Evolutionary conservation across 2,797 vertebrate species (phyloP).

Genomic region (Babyrousa celebensis): DNA sequence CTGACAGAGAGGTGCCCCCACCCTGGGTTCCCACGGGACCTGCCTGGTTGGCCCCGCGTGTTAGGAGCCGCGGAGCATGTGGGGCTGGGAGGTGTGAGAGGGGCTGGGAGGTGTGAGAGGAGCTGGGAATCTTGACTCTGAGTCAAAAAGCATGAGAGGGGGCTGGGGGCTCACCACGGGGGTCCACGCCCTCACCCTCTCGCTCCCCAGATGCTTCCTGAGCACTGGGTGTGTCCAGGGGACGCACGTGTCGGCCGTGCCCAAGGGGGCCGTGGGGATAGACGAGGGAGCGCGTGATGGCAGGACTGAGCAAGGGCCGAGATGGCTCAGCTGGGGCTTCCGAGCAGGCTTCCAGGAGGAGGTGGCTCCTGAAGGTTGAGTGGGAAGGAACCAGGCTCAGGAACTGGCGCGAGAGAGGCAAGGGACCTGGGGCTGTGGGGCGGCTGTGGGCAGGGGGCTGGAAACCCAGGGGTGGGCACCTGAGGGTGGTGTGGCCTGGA

Average conservation of each 20-base stretch:
- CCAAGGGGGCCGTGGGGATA: neutral
- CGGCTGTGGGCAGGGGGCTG: neutral
- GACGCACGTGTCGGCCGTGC: fast-evolving
- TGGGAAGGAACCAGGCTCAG: neutral
- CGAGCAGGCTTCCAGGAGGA: neutral
- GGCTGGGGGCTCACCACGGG: neutral
- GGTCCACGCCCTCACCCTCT: too few species aligned
- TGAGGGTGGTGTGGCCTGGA: neutral
- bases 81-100: too few species aligned
- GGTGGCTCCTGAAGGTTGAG: neutral
- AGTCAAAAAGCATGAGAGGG: neutral
- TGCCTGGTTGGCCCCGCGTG: neutral
- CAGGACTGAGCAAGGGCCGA: neutral
- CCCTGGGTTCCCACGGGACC: neutral
- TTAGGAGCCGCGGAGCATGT: neutral
- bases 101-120: too few species aligned
- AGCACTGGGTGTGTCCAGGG: neutral
- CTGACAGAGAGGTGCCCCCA: neutral
- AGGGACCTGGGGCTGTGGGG: neutral
- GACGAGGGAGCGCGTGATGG: neutral
- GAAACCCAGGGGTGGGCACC: too few species aligned
- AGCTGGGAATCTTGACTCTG: neutral
- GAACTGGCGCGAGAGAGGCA: neutral
- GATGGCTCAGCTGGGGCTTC: too few species aligned
- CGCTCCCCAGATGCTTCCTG: too few species aligned